Conservation (phyloP, 2,888 invertebrate species). For the Thecophora atra region DNA sequence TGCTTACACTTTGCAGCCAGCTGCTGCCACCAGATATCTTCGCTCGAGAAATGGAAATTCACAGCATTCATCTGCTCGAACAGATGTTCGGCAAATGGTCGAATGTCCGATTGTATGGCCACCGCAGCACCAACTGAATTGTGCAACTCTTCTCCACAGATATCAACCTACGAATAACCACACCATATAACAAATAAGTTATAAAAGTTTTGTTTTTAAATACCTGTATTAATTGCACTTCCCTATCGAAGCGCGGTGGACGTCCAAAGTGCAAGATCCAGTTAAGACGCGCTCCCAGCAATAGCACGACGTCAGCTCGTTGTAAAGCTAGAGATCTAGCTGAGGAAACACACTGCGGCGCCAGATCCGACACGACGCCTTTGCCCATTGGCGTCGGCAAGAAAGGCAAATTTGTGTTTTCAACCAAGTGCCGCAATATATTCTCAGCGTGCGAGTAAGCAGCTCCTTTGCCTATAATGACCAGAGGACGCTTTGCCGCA, state of each 20-base stretch:
- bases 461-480: slow-evolving; percentile 92
- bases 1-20: slow-evolving; percentile 76
- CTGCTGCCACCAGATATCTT: slow-evolving; percentile 80
- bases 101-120: slow-evolving; percentile 86
- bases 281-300: slow-evolving; percentile 92
- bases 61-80: slow-evolving; percentile 69
- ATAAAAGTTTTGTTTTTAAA: slow-evolving; percentile 3
- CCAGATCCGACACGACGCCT: slow-evolving; percentile 79
- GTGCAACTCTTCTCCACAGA: slow-evolving; percentile 89
- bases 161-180: slow-evolving; percentile 71
- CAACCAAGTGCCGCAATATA: slow-evolving; percentile 75
- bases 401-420: slow-evolving; percentile 82
- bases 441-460: slow-evolving; percentile 84
- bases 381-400: slow-evolving; percentile 96
- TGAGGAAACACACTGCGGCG: slow-evolving; percentile 80
- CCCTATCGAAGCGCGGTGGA: slow-evolving; percentile 81
- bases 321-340: slow-evolving; percentile 87
- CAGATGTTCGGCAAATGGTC: slow-evolving; percentile 76
- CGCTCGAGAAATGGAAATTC: slow-evolving; percentile 70
- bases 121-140: slow-evolving; percentile 85
- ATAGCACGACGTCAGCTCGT: slow-evolving; percentile 86
- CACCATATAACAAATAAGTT: background rate
- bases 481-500: slow-evolving; percentile 81
- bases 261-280: slow-evolving; percentile 98
- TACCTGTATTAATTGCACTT: slow-evolving; percentile 87